Conservation (phyloP, 2,113 vertebrate species). For the Callionymus lyra region DNA sequence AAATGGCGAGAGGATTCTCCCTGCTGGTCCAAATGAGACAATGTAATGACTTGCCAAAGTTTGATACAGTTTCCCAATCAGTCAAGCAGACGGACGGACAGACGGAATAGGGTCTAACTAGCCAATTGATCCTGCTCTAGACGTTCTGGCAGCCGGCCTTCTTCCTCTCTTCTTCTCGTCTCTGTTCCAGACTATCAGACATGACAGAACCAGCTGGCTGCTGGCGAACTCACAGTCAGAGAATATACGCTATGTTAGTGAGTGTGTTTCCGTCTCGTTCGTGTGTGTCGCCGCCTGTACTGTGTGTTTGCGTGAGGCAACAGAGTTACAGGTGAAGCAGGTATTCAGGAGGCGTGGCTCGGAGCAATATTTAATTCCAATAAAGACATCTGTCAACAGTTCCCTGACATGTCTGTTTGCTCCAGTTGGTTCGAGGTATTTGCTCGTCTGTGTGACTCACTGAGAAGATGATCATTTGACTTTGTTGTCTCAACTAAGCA, state of each 20-base stretch:
- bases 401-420: slow-evolving; percentile 39
- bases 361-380: slow-evolving; percentile 49
- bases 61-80: too few species aligned
- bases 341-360: slow-evolving; percentile 27
- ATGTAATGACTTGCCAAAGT: too few species aligned
- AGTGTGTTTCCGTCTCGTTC: slow-evolving; percentile 16
- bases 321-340: slow-evolving; percentile 45
- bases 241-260: slow-evolving; percentile 29
- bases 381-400: slow-evolving; percentile 58
- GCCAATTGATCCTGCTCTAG: too few species aligned
- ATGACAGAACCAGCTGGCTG: slow-evolving; percentile 72
- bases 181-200: slow-evolving; percentile 69
- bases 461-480: slow-evolving; percentile 29
- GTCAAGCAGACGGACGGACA: too few species aligned
- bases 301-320: slow-evolving; percentile 8
- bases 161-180: slow-evolving; percentile 47
- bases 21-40: too few species aligned
- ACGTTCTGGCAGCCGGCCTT: slow-evolving; percentile 19
- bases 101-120: too few species aligned
- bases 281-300: slow-evolving; percentile 6
- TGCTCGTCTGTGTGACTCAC: slow-evolving; percentile 46
- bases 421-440: slow-evolving; percentile 46
- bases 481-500: too few species aligned
- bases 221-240: slow-evolving; percentile 53
- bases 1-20: too few species aligned